A percentile compares a stretch with the other conserved stretches of the same genome.
Evolutionary conservation across 2,888 invertebrate genomes (phyloP).

Genomic region (Camponotus fellah): DNA sequence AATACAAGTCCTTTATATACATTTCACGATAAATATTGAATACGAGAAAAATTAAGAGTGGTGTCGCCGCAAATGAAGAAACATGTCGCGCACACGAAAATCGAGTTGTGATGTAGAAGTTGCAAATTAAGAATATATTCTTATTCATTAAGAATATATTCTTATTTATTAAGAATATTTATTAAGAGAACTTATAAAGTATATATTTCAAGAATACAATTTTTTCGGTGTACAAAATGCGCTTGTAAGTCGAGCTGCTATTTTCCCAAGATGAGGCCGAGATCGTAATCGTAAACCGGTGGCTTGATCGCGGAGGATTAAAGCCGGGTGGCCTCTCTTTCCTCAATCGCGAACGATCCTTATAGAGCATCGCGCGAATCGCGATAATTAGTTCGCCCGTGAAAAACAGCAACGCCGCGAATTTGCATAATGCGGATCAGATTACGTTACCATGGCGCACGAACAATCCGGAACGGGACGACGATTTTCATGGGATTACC

Average conservation of each 20-base stretch:
- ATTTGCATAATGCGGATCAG: slow-evolving; percentile 66
- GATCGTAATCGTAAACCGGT: slow-evolving; percentile 60
- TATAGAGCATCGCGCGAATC: slow-evolving; percentile 39
- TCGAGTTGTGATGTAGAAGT: too few relatives aligned
- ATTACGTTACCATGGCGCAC: slow-evolving; percentile 57
- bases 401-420: slow-evolving; percentile 44
- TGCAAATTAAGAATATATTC: too few relatives aligned
- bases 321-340: background rate
- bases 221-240: too few relatives aligned
- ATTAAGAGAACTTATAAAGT: too few relatives aligned
- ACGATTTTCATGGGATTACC: slow-evolving; percentile 42
- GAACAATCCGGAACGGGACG: slow-evolving; percentile 48
- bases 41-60: too few relatives aligned
- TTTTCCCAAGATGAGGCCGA: slow-evolving; percentile 40
- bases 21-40: too few relatives aligned
- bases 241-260: slow-evolving; percentile 22
- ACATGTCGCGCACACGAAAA: too few relatives aligned
- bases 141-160: too few relatives aligned
- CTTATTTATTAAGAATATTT: too few relatives aligned
- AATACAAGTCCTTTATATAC: too few relatives aligned
- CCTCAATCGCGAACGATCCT: slow-evolving; percentile 49
- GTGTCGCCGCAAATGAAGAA: too few relatives aligned
- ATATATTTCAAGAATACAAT: too few relatives aligned
- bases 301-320: slow-evolving; percentile 53
- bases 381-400: slow-evolving; percentile 61